A percentile compares a stretch with the other conserved stretches of the same genome.
These are phyloP conservation scores for Megalops atlanticus DNA, from an alignment of 2,113 vertebrate genomes.

Conservation along the genomic window DNA sequence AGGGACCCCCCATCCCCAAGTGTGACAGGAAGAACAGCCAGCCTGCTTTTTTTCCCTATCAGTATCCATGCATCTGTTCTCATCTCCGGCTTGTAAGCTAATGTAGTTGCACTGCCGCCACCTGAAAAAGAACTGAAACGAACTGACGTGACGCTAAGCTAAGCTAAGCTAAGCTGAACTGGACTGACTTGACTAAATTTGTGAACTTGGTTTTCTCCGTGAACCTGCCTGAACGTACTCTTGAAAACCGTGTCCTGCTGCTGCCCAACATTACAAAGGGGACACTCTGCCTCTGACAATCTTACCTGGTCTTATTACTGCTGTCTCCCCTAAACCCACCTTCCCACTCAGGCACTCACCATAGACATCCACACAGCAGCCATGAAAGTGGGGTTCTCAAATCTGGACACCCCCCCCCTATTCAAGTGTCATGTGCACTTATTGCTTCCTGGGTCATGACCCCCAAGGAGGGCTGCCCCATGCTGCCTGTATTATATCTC, in stretches of 20 bases:
- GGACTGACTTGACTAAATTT: too few species aligned
- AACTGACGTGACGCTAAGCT: background rate
- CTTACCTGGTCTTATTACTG: background rate
- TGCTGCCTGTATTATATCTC: slow-evolving; percentile 42
- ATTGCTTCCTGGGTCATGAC: slow-evolving; percentile 58
- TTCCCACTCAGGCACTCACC: slow-evolving; percentile 41
- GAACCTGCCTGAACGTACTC: background rate
- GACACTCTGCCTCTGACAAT: slow-evolving; percentile 33
- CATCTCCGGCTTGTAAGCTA: background rate
- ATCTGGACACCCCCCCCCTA: slow-evolving; percentile 50
- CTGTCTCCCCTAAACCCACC: background rate
- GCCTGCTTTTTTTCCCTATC: too few species aligned
- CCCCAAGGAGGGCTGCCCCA: slow-evolving; percentile 44
- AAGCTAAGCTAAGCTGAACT: background rate
- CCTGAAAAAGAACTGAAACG: background rate
- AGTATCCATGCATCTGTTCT: background rate
- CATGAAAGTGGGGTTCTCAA: slow-evolving; percentile 1
- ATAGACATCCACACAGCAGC: slow-evolving; percentile 3
- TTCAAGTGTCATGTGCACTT: slow-evolving; percentile 53
- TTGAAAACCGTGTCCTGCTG: background rate
- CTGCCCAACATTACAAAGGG: too few species aligned
- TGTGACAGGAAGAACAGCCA: too few species aligned
- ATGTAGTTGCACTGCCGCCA: background rate
- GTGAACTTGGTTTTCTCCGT: background rate
- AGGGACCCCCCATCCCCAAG: too few species aligned